Base-by-base conservation (phyloP, 2,113 vertebrate genomes). In the Elephantulus edwardii region DNA sequence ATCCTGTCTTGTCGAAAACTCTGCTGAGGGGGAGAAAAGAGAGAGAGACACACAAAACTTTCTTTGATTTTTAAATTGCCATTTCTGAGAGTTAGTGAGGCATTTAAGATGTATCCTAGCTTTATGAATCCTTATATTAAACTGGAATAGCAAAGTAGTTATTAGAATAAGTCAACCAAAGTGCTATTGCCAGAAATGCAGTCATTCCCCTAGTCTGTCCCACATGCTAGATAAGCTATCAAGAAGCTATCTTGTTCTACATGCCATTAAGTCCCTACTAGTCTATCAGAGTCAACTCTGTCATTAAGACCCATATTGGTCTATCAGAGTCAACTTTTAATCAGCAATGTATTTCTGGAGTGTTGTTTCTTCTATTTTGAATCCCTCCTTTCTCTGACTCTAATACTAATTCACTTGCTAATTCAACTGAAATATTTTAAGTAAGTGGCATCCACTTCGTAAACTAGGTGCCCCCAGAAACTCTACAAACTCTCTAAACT, bases 1-100 rank as follows among this genome's bases (percentile, higher is more conserved):
- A 91, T 83, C 40, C 38, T 78, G 20, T 42, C 50, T 70, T 71
- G 46, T 38, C 72, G 13, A 64, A 96, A 95, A 62, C 12, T 83
- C 13, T 93, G 87, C 0, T 84, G 90, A 85, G 11, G 17, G 8
- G 52, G 84, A 89, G 83, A 50, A 84, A 66, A 76, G 20, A 12
- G 42, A 77, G 33, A 8, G 9, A 70, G 80, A 8, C 6, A 70
- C 80, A 19, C n/a, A 68, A 50, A 66, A 17, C 3, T 8, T 30
- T 86, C 26, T 86, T 78, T 76, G 22, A 87, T 77, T 91, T n/a
- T 93, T 78, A 77, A 81, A 77, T 85, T 16, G 22, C 20, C 17
- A 54, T 66, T 93, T 89, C 38, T 89, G 38, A 89, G 28, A 64
- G 2, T 48, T 19, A 78, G 60, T 40, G 72, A 54, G 13, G 1